Conservation (phyloP, 2,113 vertebrate genomes). For the Scopus umbretta region DNA sequence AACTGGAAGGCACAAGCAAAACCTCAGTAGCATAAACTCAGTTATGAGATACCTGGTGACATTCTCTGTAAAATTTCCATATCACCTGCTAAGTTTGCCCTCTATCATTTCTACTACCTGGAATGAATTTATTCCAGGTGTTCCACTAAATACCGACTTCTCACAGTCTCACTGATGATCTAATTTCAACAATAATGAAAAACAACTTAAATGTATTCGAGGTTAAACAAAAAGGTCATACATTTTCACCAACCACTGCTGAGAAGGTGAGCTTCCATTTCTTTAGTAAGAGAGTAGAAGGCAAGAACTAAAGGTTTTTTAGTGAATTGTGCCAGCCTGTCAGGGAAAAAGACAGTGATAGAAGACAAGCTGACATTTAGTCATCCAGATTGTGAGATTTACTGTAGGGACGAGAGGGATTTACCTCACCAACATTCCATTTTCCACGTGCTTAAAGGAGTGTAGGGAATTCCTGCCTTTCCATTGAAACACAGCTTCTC, state of each 20-base stretch:
- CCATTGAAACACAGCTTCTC: background rate
- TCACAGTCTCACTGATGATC: background rate
- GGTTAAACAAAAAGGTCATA: background rate
- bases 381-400: background rate
- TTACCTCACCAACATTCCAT: background rate
- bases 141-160: background rate
- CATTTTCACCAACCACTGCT: background rate
- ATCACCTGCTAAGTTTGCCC: fast-evolving
- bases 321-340: background rate
- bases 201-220: background rate
- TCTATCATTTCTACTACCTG: background rate
- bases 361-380: background rate
- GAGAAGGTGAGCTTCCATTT: background rate
- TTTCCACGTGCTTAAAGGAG: background rate
- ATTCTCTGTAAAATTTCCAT: background rate
- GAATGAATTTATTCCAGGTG: background rate
- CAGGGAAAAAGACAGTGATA: background rate
- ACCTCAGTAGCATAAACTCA: background rate
- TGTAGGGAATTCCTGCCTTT: background rate
- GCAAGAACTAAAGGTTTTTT: background rate
- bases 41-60: background rate
- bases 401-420: background rate
- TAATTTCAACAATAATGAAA: background rate
- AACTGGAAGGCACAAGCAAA: background rate
- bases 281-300: background rate